Percentiles rank a stretch among this genome's conserved stretches.
Evolutionary conservation across 1,140 invertebrate species (phyloP).

Genomic region (Anadara kagoshimensis): DNA sequence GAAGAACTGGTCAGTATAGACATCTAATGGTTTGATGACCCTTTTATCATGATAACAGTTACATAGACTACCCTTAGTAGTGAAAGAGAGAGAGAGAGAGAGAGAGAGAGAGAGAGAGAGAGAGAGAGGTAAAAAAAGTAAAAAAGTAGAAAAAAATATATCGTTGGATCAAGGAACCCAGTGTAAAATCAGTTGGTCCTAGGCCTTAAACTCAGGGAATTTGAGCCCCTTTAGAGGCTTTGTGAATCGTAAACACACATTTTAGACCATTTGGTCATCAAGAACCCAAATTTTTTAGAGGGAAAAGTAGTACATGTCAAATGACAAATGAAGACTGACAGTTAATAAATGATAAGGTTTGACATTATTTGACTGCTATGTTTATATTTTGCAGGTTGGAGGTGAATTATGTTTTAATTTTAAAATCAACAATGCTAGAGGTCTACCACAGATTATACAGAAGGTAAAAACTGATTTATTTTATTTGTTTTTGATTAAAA

Average conservation of each 20-base stretch:
- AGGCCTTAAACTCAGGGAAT: neutral
- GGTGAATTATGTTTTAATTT: slow-evolving; percentile 75
- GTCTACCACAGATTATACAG: slow-evolving; percentile 74
- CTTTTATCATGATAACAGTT: neutral
- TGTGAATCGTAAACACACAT: neutral
- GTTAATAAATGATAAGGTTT: no score
- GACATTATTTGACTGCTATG: neutral
- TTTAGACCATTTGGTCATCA: neutral
- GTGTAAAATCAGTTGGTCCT: no score
- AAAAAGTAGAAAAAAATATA: no score
- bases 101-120: no score
- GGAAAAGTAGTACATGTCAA: neutral
- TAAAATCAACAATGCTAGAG: slow-evolving; percentile 73
- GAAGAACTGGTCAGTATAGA: slow-evolving; percentile 68
- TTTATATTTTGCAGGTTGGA: slow-evolving; percentile 66
- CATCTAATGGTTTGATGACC: neutral
- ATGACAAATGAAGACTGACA: no score
- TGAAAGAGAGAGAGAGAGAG: neutral
- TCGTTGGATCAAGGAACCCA: no score
- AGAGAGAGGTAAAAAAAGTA: no score
- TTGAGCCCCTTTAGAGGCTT: neutral
- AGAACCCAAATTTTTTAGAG: neutral
- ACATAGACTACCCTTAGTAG: neutral
- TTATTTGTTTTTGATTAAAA: neutral
- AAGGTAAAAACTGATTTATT: slow-evolving; percentile 70